Evolutionary conservation across 1,140 invertebrate genomes (phyloP).

Genomic region (Penaeus indicus): DNA sequence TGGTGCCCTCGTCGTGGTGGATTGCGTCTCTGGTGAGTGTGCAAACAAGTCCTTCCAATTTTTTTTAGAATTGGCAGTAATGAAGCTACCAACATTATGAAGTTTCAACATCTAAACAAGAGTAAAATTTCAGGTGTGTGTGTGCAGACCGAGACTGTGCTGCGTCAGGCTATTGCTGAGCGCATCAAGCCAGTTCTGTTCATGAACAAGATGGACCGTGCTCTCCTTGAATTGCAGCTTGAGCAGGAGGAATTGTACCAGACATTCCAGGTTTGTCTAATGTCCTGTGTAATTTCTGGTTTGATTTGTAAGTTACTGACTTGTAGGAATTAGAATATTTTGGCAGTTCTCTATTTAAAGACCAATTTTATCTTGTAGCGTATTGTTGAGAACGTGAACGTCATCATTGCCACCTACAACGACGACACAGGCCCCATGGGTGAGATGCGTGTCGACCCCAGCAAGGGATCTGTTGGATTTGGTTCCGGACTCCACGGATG

Average conservation of each 20-base stretch:
- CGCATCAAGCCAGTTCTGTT: slow-evolving; percentile 99
- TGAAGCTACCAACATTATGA: not conserved
- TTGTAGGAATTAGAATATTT: not conserved
- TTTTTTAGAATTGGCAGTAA: not conserved
- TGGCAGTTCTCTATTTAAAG: not conserved
- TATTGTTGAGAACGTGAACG: slow-evolving; percentile 99
- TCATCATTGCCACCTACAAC: slow-evolving; percentile 99
- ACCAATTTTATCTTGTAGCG: slow-evolving; percentile 74
- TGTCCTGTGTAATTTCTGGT: not conserved
- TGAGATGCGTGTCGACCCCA: slow-evolving; percentile 95
- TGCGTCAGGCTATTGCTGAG: slow-evolving; percentile 98
- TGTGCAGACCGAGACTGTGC: slow-evolving; percentile 98
- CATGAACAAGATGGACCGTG: slow-evolving; percentile 99
- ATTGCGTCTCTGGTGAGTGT: slow-evolving; percentile 94
- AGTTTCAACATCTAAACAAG: not conserved
- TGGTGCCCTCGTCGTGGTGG: slow-evolving; percentile 98
- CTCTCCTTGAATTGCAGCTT: slow-evolving; percentile 93
- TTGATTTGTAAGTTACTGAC: not conserved
- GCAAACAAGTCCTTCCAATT: not conserved
- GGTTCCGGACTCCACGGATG: slow-evolving; percentile 99
- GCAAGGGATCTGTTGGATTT: slow-evolving; percentile 98
- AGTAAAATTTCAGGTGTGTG: slow-evolving; percentile 84
- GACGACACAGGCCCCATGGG: slow-evolving; percentile 99
- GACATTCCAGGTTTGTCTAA: slow-evolving; percentile 82
- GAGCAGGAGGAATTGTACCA: slow-evolving; percentile 98